A percentile compares a stretch with the other conserved stretches of the same genome.
Evolutionary conservation across 2,113 vertebrate species (phyloP).

Genomic region (Muntiacus muntjak): DNA sequence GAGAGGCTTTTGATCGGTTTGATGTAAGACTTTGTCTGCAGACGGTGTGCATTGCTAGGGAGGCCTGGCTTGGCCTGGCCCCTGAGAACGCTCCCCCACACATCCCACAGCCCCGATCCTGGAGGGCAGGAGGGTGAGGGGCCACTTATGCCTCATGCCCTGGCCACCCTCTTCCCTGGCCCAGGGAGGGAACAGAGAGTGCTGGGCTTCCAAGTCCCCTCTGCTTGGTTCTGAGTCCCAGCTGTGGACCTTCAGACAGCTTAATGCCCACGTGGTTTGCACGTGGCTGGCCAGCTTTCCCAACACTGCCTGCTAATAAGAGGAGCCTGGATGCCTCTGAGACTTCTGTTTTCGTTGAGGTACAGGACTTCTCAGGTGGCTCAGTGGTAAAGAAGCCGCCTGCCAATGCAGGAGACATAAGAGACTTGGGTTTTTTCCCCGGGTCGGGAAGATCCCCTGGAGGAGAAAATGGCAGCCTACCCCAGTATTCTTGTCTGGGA

Average conservation of each 20-base stretch:
- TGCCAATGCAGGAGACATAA: neutral
- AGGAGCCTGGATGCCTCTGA: neutral
- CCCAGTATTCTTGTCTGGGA: neutral
- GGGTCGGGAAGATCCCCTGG: neutral
- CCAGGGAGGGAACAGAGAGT: neutral
- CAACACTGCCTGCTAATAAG: neutral
- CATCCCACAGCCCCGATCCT: neutral
- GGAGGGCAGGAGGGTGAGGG: neutral
- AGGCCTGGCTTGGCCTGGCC: neutral
- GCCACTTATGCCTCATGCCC: too few relatives aligned
- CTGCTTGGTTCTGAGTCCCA: neutral
- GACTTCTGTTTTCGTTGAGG: neutral
- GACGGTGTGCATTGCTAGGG: rapidly evolving
- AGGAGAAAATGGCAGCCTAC: neutral
- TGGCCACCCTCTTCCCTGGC: neutral
- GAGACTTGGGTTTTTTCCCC: neutral
- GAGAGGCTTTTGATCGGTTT: neutral
- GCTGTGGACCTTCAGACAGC: neutral
- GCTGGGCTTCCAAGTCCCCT: neutral
- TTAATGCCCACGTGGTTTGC: neutral
- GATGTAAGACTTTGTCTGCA: neutral
- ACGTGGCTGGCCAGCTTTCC: neutral
- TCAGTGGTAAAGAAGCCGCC: neutral
- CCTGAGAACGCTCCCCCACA: neutral
- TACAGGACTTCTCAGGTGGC: neutral